Evolutionary conservation across 2,797 vertebrate genomes (phyloP).

Genomic region (Scolopax rusticola): DNA sequence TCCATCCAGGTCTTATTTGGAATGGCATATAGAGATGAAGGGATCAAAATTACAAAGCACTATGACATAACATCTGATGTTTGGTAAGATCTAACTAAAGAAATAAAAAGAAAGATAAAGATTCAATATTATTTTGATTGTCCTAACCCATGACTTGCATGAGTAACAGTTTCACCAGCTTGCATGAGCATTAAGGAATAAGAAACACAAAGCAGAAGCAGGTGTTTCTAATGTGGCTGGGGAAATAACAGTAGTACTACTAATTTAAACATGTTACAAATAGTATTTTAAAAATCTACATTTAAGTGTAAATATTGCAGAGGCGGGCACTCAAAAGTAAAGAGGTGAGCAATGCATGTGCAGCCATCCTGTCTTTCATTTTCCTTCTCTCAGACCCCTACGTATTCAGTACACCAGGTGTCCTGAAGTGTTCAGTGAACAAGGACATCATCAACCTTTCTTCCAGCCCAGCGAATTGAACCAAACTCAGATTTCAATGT

Average conservation of each 20-base stretch:
- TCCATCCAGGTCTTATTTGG: neutral
- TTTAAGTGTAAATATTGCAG: neutral
- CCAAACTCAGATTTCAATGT: neutral
- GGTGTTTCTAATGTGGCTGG: neutral
- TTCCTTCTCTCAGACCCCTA: neutral
- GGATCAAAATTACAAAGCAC: neutral
- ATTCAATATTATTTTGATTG: neutral
- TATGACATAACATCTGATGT: neutral
- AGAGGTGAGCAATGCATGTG: neutral
- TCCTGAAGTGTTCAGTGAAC: neutral
- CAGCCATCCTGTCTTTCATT: neutral
- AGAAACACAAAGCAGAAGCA: neutral
- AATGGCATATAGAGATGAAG: neutral
- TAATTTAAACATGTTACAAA: neutral
- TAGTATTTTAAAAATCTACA: neutral
- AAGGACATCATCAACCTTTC: neutral
- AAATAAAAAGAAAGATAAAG: neutral
- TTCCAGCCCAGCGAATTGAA: neutral
- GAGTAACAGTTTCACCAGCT: neutral
- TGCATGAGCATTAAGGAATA: neutral
- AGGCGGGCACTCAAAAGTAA: neutral
- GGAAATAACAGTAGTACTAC: neutral
- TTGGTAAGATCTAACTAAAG: neutral
- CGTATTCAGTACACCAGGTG: neutral
- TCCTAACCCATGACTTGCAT: neutral